Evolutionary conservation across 2,888 invertebrate species (phyloP), one percentile per base, ranked within the genome.

Genomic region (Volucella inanis): DNA sequence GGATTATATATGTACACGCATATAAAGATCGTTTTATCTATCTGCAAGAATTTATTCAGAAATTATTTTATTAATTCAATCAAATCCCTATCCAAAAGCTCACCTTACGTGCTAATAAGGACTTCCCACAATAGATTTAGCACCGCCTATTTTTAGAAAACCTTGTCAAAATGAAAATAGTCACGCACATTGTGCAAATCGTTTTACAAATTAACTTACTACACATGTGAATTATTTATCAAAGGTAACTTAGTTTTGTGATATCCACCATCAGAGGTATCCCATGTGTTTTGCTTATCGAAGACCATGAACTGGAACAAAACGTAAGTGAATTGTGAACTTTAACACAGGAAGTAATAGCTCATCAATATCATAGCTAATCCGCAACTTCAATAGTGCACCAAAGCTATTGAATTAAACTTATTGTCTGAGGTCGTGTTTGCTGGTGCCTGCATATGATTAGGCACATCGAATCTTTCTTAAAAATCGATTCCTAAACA

Each of bases 51-150:
- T 78, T 50, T 54, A 61, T 77, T 72, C 49, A 65, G 72, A 78
- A 83, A 67, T 72, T 41, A 76, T 61, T 71, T 82, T 71, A 78
- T 78, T 79, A 79, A 79, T 64, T 84, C 79, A 84, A 84, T 84
- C 59, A 79, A 74, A 70, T 31, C 59, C 6, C 57, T 31, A 65
- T 76, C 22, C 64, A 75, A 15, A 50, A 59, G 49, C 31, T 55
- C n/a, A 31, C 43, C 50, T 79, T 65, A 75, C 79, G 65, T 74
- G 45, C 41, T 54, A 14, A 72, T 77, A 71, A 70, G 67, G 79
- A 79, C 52, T 47, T 65, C 71, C 49, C 15, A 47, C 62, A 54
- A 61, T 70, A 14, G 55, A 45, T 70, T 75, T 79, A 45, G 65
- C 76, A 54, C 65, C 18, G 52, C 22, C 31, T 41, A 64, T 55